Conservation (phyloP, 2,113 vertebrate genomes). For the Passer domesticus region DNA sequence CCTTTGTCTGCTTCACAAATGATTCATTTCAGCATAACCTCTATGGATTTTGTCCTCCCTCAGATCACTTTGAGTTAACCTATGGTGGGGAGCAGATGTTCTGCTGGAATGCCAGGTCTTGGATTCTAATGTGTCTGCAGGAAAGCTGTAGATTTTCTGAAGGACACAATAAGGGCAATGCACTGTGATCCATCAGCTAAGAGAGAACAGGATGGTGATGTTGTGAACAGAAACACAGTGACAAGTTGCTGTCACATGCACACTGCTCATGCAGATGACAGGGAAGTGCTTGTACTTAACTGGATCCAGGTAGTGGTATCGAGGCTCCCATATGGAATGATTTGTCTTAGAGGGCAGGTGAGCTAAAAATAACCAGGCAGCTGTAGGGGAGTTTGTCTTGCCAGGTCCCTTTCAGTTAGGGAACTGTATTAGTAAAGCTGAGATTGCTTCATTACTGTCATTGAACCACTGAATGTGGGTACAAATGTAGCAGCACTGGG, state of each 20-base stretch:
- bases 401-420: not conserved
- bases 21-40: rapidly evolving
- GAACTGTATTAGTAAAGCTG: not conserved
- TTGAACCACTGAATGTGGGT: not conserved
- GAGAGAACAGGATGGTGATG: not conserved
- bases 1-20: not conserved
- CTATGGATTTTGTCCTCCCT: not conserved
- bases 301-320: not conserved
- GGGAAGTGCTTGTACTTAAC: not conserved
- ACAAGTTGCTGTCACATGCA: not conserved
- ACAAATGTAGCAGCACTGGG: not conserved
- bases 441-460: not conserved
- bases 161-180: not conserved
- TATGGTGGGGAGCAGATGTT: not conserved
- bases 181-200: not conserved
- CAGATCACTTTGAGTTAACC: not conserved
- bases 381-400: not conserved
- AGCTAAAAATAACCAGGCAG: not conserved
- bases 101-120: not conserved
- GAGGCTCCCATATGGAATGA: not conserved
- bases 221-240: not conserved
- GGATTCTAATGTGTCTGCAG: not conserved
- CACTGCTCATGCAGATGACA: not conserved
- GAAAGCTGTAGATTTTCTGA: not conserved
- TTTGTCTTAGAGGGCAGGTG: not conserved